Percentiles rank a stretch among this genome's conserved stretches.
phyloP scores from a whole-genome alignment of 2,888 invertebrate genomes.

The Eilema sororculum region DNA sequence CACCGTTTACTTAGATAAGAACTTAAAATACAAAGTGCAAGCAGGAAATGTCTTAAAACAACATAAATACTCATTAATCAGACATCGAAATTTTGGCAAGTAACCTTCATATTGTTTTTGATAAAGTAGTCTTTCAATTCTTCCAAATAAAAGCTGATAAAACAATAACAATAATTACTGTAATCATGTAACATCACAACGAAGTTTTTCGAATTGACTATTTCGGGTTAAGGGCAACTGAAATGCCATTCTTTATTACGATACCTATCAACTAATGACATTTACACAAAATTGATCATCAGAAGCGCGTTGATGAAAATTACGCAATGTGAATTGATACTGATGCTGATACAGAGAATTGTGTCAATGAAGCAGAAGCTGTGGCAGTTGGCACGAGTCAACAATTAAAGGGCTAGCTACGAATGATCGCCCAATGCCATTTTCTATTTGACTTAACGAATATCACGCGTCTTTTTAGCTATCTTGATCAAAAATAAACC shows the following conservation, averaged over 20 bases:
- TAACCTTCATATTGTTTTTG: conserved; percentile 24
- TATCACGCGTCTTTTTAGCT: conserved; percentile 49
- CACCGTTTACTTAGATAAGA: not conserved
- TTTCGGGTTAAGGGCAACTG: conserved; percentile 25
- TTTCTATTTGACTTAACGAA: conserved; percentile 56
- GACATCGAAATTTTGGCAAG: not conserved
- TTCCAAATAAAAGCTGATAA: conserved; percentile 14
- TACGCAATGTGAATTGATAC: conserved; percentile 61
- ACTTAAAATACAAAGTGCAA: not conserved
- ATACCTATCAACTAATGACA: conserved; percentile 30
- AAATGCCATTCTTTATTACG: conserved; percentile 28
- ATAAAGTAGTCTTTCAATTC: conserved; percentile 29
- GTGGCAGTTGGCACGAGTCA: conserved; percentile 63
- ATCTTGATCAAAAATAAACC: conserved; percentile 43
- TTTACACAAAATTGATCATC: conserved; percentile 41
- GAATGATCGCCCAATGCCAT: conserved; percentile 62
- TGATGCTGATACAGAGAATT: conserved; percentile 64
- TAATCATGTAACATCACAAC: conserved; percentile 7
- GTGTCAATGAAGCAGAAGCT: conserved; percentile 71
- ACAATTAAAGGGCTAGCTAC: conserved; percentile 65
- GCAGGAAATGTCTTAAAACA: not conserved
- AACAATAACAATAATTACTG: conserved; percentile 5
- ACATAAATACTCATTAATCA: not conserved
- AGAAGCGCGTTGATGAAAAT: conserved; percentile 50
- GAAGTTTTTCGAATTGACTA: not conserved